Evolutionary conservation across 2,797 vertebrate genomes (phyloP).

Genomic region (Lemur catta): DNA sequence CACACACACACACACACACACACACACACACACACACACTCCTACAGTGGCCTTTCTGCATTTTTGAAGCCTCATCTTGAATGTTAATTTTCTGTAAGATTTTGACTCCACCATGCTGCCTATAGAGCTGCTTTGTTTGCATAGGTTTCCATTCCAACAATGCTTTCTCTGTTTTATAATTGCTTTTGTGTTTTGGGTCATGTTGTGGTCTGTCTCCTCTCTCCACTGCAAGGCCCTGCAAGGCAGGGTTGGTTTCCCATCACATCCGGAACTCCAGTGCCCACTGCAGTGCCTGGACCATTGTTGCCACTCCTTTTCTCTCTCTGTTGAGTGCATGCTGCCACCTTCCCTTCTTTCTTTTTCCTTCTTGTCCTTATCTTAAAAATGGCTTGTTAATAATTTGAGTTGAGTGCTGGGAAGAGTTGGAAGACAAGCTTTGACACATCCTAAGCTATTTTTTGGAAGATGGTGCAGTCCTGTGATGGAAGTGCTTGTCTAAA

Average conservation of each 20-base stretch:
- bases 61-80: not conserved
- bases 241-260: not conserved
- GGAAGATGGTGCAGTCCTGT: conserved; percentile 60
- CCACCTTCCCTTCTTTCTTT: not conserved
- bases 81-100: not conserved
- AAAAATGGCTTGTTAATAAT: conserved; percentile 2
- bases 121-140: not conserved
- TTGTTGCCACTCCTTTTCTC: not conserved
- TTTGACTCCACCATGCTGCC: not conserved
- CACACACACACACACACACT: too few species aligned
- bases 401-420: not conserved
- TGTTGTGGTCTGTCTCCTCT: not conserved
- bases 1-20: too few species aligned
- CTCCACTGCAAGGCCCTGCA: not conserved
- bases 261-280: accelerated
- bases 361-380: not conserved
- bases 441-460: conserved; percentile 49
- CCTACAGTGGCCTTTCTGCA: not conserved
- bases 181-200: not conserved
- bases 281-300: accelerated
- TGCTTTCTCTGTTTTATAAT: not conserved
- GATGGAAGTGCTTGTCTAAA: conserved; percentile 71
- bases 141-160: not conserved
- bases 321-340: not conserved
- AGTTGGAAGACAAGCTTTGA: conserved; percentile 17